Conservation (phyloP, 1,140 invertebrate genomes). For the Halesus radiatus region DNA sequence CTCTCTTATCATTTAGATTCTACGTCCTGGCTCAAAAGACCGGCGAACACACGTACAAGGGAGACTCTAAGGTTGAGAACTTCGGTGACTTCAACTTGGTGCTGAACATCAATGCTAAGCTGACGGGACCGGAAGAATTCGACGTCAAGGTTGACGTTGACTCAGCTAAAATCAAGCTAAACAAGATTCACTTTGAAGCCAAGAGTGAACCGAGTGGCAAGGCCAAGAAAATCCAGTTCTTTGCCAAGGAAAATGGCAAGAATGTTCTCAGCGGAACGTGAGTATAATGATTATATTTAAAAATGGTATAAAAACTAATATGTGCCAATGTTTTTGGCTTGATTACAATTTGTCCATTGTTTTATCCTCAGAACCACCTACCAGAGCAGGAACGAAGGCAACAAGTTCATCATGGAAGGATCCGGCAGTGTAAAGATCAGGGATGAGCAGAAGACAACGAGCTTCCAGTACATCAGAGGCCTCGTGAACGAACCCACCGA, state of each 20-base stretch:
- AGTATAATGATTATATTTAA: conserved; percentile 14
- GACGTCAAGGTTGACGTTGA: conserved; percentile 75
- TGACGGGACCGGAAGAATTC: conserved; percentile 77
- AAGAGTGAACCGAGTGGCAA: conserved; percentile 73
- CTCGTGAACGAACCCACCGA: conserved; percentile 71
- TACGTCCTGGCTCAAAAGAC: conserved; percentile 67
- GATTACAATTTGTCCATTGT: not conserved
- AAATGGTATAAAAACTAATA: too few relatives aligned
- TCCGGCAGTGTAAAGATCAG: conserved; percentile 76
- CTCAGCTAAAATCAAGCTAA: conserved; percentile 75
- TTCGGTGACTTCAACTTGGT: conserved; percentile 69
- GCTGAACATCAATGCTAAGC: conserved; percentile 70
- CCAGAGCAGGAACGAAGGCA: conserved; percentile 78
- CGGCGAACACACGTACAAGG: conserved; percentile 69
- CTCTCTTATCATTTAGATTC: conserved; percentile 61
- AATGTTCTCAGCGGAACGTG: conserved; percentile 79
- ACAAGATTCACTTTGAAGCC: conserved; percentile 77
- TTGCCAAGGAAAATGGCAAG: conserved; percentile 74
- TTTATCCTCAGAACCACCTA: conserved; percentile 72
- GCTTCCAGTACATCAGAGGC: conserved; percentile 80
- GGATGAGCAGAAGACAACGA: conserved; percentile 76
- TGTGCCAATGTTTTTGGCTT: too few relatives aligned
- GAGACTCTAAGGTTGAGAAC: conserved; percentile 70
- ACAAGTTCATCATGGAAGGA: conserved; percentile 80
- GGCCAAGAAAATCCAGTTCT: conserved; percentile 73